Base-by-base conservation (phyloP, 2,797 vertebrate genomes). In the Galaxias olidus region DNA sequence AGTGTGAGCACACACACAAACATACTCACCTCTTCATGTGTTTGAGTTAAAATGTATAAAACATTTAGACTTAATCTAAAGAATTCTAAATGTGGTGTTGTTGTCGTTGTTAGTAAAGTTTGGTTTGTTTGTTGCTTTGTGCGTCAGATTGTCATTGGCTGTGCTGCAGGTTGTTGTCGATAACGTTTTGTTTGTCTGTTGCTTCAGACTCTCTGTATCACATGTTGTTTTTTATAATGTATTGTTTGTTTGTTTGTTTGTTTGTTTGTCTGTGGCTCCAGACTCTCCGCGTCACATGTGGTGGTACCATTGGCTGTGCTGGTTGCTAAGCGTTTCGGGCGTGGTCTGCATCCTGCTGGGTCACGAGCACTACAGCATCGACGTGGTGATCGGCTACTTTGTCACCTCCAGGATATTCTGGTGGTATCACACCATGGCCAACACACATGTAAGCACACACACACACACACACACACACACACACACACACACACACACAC, bases 371-470 rank as follows among this genome's bases (percentile, higher is more conserved):
- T 98, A 98, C 45, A 98, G 94, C 0, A 83, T 99, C 0, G 97
- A 98, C 0, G 96, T 98, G 58, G 81, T 98, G 46, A 73, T 98
- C 11, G 97, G 92, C 1, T 99, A 99, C 77, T 94, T 91, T 9
- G 91, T 93, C 81, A 97, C 95, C 42, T 96, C 96, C 0, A 83
- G 96, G 47, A 89, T 92, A 6, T 98, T 98, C 84, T 96, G 94
- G 94, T 96, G 94, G 94, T 99, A 99, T 87, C 96, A 99, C 73
- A 93, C 96, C 0, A 94, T 98, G 95, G 95, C 95, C 83, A 95
- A 96, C 69, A 90, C 94, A 46, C 95, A 95, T 78, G 97, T 98
- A 80, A 41, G 84, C 43, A 5, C 1, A 54, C 44, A 54, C 65
- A 46, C 81, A 93, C 92, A 87, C 85, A 81, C 79, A 92, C 76